Evolutionary conservation across 2,113 vertebrate species (phyloP), one percentile per base, ranked within the genome.

Genomic region (Mandrillus leucophaeus): DNA sequence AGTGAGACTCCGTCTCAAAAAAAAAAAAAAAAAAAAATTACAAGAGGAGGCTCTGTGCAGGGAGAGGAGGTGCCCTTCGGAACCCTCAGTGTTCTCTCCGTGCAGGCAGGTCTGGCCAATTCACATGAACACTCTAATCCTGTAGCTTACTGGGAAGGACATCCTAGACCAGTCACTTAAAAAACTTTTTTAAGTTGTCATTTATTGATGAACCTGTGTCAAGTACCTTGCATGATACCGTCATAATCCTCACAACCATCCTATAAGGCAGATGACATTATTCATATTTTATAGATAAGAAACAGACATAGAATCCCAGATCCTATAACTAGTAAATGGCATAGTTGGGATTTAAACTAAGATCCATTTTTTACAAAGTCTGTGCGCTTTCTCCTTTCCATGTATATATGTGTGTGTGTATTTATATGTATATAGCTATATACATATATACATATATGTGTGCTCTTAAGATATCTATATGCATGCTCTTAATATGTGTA

Each of bases 51-150:
- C 27, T 13, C 14, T 20, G 2, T 43, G 17, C 6, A 23, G 30
- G 32, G n/a, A 11, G 3, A 76, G 79, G 68, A 52, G 86, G n/a
- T 32, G 22, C 32, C 48, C 12, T 6, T 1, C 13, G 48, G n/a
- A 20, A 12, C 1, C 22, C 32, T 35, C n/a, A 1, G 27, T 2
- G 3, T 14, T 13, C 18, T 6, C 14, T 10, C 3, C 10, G 43
- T 40, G 6, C 10, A 52, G 48, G 48, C 2, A 2, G 27, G 57
- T 4, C 76, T 57, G 6, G 43, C 38, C 12, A 4, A 0, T 27
- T 27, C 40, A 30, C 6, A 4, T 4, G 68, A 6, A 27, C 3
- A 13, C 40, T 35, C 13, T 16, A 14, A 32, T 45, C 95, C 50
- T 57, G 4, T 1, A 79, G 68, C 45, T 93, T 2, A 27, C 52